phyloP scores from a whole-genome alignment of 2,888 invertebrate species.

The Omphaloscelis lunosa region DNA sequence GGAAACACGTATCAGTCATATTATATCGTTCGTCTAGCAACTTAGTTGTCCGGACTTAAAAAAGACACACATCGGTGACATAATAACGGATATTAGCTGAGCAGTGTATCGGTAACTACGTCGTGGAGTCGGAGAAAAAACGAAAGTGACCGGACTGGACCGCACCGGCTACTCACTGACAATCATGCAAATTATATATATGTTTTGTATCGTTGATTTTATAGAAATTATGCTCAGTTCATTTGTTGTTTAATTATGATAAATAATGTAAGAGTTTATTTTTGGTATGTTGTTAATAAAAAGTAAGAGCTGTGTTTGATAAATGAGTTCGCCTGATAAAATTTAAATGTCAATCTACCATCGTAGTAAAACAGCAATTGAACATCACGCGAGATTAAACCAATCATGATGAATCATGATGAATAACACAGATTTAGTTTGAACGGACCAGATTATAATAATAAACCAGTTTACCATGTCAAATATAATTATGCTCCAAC shows the following conservation, averaged over 20 bases:
- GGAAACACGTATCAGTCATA: slow-evolving; percentile 17
- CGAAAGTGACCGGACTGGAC: slow-evolving; percentile 57
- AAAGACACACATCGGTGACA: slow-evolving; percentile 30
- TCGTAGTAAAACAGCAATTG: background rate
- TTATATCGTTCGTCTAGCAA: background rate
- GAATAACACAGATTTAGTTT: background rate
- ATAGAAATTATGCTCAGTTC: slow-evolving; percentile 17
- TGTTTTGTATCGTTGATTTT: slow-evolving; percentile 5
- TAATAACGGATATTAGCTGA: slow-evolving; percentile 60
- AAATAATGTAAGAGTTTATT: background rate
- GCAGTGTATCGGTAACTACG: slow-evolving; percentile 40
- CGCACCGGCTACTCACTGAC: slow-evolving; percentile 8
- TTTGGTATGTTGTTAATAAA: background rate
- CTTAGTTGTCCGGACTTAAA: slow-evolving; percentile 14
- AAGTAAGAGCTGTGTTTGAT: slow-evolving; percentile 1
- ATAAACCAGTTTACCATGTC: background rate
- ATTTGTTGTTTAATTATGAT: background rate
- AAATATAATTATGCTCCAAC: background rate
- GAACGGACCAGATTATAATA: background rate
- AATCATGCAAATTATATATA: slow-evolving; percentile 18
- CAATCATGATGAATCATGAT: background rate
- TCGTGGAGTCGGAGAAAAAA: slow-evolving; percentile 52
- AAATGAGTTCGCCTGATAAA: background rate
- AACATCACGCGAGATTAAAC: background rate
- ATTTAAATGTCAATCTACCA: background rate